These are phyloP conservation scores for Neolamprologus tretocephalus DNA, from an alignment of 2,113 vertebrate genomes.

Conservation along the genomic window DNA sequence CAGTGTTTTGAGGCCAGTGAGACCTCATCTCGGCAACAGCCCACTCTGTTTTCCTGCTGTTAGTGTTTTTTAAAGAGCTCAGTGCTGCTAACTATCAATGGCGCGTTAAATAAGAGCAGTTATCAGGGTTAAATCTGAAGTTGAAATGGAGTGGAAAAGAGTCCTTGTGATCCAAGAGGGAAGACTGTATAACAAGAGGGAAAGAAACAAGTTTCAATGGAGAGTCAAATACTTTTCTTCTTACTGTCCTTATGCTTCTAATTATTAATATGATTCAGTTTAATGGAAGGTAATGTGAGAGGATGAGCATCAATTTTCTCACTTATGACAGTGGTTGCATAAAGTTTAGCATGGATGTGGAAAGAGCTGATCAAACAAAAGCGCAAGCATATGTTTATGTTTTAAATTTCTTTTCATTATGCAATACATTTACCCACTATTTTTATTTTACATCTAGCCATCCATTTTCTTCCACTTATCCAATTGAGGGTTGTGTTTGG, in stretches of 20 bases:
- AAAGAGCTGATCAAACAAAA: background rate
- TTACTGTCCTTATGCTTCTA: background rate
- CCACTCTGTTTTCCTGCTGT: background rate
- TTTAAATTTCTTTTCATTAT: background rate
- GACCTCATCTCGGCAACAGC: background rate
- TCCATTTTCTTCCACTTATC: background rate
- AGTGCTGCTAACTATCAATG: conserved; percentile 9
- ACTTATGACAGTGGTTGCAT: background rate
- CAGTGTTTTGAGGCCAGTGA: background rate
- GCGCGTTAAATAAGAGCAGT: conserved; percentile 11
- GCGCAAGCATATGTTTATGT: background rate
- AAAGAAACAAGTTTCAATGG: background rate
- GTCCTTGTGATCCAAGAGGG: background rate
- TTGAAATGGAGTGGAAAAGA: conserved; percentile 20
- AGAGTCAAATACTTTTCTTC: background rate
- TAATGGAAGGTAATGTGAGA: background rate
- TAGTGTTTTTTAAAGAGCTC: conserved; percentile 13
- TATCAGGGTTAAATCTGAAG: conserved; percentile 24
- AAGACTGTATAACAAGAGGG: background rate
- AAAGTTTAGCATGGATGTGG: background rate
- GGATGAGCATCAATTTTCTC: background rate
- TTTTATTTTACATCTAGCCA: background rate
- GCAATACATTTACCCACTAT: background rate
- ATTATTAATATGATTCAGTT: background rate
- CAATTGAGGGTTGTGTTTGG: background rate